Evolutionary conservation across 2,113 vertebrate species (phyloP), one percentile per base, ranked within the genome.

Genomic region (Apaloderma vittatum): DNA sequence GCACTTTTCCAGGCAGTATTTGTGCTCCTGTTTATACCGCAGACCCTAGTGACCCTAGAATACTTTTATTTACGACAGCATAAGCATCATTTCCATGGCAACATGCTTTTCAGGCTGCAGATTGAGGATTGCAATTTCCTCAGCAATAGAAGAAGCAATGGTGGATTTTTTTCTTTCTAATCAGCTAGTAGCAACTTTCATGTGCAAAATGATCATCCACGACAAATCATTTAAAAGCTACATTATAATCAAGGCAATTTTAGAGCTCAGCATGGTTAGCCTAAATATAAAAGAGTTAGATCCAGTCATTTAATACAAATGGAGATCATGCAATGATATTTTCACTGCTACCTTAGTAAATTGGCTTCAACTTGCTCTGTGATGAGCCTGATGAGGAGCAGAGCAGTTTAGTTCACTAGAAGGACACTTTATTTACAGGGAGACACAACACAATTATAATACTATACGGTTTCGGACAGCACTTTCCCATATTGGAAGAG

Each of bases 21-120:
- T 98, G 86, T 92, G 97, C 95, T 97, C 95, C 92, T 95, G 97
- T 97, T 97, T 97, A 87, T 96, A 97, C 97, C 0, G 86, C 95
- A 97, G 97, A 97, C 97, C 97, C 97, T 93, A 54, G 93, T 98
- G 98, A 98, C 98, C 97, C 97, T 88, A 91, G 93, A 98, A 98
- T 97, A 98, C 98, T 98, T 98, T 98, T 98, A 98, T 98, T 98
- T 98, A 98, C 88, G 63, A 97, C 97, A 97, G 98, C 98, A 96
- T 92, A 98, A 96, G 95, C 96, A 97, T 97, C 96, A 92, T 98
- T 98, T 98, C 98, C 98, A 98, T 98, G 98, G 98, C 97, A 98
- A 98, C 98, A 85, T 88, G 96, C 90, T 97, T 94, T 96, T 95
- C 97, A 95, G 97, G 96, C 96, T 79, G 97, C 97, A 96, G 97